Conservation (phyloP, 2,113 vertebrate genomes). For the Nansenia antarctica region DNA sequence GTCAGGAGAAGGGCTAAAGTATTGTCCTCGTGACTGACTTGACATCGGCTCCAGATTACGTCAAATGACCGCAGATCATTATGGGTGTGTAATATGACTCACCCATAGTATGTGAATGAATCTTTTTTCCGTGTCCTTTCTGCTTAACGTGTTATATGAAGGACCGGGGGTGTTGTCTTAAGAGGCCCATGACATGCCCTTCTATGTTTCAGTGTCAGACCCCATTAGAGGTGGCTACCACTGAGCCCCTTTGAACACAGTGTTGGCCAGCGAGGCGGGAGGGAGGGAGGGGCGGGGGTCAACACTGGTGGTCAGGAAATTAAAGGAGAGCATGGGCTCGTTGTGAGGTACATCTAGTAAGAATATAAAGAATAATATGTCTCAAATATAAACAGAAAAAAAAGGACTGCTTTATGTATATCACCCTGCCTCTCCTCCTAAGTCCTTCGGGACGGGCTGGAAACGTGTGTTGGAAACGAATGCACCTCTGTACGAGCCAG, state of each 20-base stretch:
- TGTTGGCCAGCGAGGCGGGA: too few species aligned
- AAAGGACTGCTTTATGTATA: not conserved
- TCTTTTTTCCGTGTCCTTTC: not conserved
- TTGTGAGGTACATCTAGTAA: slow-evolving; percentile 12
- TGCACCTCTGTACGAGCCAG: not conserved
- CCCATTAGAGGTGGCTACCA: slow-evolving; percentile 5
- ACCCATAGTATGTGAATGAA: not conserved
- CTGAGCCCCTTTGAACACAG: slow-evolving; percentile 14
- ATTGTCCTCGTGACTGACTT: not conserved
- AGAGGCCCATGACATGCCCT: slow-evolving; percentile 12
- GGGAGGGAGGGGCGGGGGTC: slow-evolving; percentile 13
- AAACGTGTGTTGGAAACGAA: not conserved
- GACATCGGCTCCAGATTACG: not conserved
- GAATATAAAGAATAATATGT: too few species aligned
- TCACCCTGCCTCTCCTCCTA: not conserved
- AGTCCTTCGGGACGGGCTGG: too few species aligned
- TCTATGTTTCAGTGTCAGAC: slow-evolving; percentile 18
- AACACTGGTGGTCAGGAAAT: slow-evolving; percentile 33
- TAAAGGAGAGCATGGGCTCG: slow-evolving; percentile 15
- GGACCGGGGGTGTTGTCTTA: slow-evolving; percentile 15
- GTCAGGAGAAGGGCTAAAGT: not conserved
- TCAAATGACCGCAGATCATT: not conserved
- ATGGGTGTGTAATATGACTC: not conserved
- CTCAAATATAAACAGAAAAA: not conserved
- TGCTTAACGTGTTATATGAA: not conserved